Evolutionary conservation across 2,888 invertebrate genomes (phyloP), one percentile per base, ranked within the genome.

Genomic region (Bellardia bayeri): DNA sequence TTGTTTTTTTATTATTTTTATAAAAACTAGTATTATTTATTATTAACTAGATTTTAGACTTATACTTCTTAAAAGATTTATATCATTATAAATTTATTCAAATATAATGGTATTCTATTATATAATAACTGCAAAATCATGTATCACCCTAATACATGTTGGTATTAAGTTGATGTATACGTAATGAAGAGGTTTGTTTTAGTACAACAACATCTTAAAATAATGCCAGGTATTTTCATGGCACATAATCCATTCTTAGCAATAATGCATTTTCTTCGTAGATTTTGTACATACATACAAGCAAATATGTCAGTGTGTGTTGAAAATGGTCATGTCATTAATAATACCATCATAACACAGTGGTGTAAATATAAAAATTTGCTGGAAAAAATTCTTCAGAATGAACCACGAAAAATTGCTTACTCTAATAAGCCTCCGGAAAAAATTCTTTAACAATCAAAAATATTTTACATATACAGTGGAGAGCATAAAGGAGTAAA

Each of bases 311-410:
- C 14, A 14, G 37, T 61, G 11, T 58, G 7, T 16, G 40, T 16
- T 76, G 37, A 45, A 75, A 69, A 69, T 69, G 79, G 84, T 79
- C 78, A 75, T 79, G 56, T 82, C 68, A 68, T 69, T 64, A 63
- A 79, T 74, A 63, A 87, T 81, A 78, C 42, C 45, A 78, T 11
- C 63, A 56, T 58, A 68, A 30, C 13, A 49, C 40, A 54, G 49
- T 51, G 33, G 40, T 6, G n/a, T 14, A 49, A 16, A 51, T 2
- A 3, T 37, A 3, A 37, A 3, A 37, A 37, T 5, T 37, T 5
- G 37, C 37, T 37, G 37, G 6, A 37, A 33, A 63, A 54, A 9
- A 40, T 33, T 14, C 14, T 64, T 14, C 7, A 45, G 11, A 45
- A 45, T 13, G n/a, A n/a, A n/a, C n/a, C n/a, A n/a, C n/a, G n/a